These are phyloP conservation scores for Agonopterix alstromeriana DNA, from an alignment of 2,888 invertebrate genomes.

Conservation along the genomic window DNA sequence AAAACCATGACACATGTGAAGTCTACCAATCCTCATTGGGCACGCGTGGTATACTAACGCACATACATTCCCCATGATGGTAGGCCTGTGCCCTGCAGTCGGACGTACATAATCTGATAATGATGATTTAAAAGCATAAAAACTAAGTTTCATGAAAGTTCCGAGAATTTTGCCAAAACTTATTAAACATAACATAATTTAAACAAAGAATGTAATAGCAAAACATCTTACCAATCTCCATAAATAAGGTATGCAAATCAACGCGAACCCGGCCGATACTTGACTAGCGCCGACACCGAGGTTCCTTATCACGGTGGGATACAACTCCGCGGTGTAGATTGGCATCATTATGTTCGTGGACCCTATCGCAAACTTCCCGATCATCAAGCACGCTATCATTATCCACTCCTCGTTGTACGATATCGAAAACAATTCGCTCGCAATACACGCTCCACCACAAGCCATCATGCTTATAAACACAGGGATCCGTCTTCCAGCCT, in stretches of 20 bases:
- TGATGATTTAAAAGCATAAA: too few relatives aligned
- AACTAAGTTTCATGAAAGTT: too few relatives aligned
- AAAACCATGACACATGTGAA: too few relatives aligned
- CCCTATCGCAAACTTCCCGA: slow-evolving; percentile 87
- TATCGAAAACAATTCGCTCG: slow-evolving; percentile 73
- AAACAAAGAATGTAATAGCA: too few relatives aligned
- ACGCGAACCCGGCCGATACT: slow-evolving; percentile 84
- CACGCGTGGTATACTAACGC: too few relatives aligned
- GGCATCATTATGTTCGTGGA: slow-evolving; percentile 88
- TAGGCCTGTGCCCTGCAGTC: too few relatives aligned
- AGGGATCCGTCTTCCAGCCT: slow-evolving; percentile 84
- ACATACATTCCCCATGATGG: too few relatives aligned
- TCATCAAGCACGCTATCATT: slow-evolving; percentile 84
- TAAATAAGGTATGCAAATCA: slow-evolving; percentile 86
- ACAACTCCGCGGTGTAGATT: slow-evolving; percentile 83
- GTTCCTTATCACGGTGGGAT: slow-evolving; percentile 83
- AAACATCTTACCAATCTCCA: slow-evolving; percentile 81
- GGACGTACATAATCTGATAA: too few relatives aligned
- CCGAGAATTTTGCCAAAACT: too few relatives aligned
- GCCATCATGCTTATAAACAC: slow-evolving; percentile 81
- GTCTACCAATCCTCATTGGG: too few relatives aligned
- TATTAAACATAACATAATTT: too few relatives aligned
- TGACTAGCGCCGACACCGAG: slow-evolving; percentile 86
- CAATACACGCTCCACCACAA: slow-evolving; percentile 83
- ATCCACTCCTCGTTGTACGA: slow-evolving; percentile 79